Evolutionary conservation across 2,113 vertebrate species (phyloP).

Genomic region (Arizona elegans): DNA sequence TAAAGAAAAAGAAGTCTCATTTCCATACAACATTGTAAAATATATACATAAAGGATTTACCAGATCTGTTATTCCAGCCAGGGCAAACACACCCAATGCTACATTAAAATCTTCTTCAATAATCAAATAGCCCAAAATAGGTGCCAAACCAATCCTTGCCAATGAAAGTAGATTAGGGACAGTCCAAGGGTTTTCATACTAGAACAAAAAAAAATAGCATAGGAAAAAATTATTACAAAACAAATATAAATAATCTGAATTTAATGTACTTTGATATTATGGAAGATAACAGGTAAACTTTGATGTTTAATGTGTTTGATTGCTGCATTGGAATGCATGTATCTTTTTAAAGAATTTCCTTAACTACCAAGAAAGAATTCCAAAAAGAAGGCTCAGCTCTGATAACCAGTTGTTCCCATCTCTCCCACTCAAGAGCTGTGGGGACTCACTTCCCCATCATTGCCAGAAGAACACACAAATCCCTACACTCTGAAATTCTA

Average conservation of each 20-base stretch:
- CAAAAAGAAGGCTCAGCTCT: not conserved
- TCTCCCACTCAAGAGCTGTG: not conserved
- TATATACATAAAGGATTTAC: conserved; percentile 67
- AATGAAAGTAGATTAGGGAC: conserved; percentile 93
- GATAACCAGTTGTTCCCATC: not conserved
- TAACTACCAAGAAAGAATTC: not conserved
- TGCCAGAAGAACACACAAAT: not conserved
- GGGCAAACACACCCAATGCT: conserved; percentile 85
- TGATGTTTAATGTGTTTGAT: not conserved
- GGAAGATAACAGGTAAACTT: no score
- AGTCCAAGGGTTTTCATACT: conserved; percentile 99
- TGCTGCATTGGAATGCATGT: not conserved
- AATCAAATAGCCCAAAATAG: conserved; percentile 89
- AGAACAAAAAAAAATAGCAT: conserved; percentile 40
- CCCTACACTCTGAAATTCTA: not conserved
- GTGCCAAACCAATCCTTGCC: conserved; percentile 88
- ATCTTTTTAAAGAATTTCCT: not conserved
- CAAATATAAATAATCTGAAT: rapidly evolving
- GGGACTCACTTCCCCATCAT: not conserved
- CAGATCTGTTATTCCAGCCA: conserved; percentile 94
- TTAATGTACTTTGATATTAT: rapidly evolving
- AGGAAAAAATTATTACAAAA: not conserved
- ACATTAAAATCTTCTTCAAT: conserved; percentile 87
- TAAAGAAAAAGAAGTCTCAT: not conserved
- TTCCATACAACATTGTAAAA: not conserved